phyloP scores from a whole-genome alignment of 1,140 invertebrate species.

The Euwallacea fornicatus region DNA sequence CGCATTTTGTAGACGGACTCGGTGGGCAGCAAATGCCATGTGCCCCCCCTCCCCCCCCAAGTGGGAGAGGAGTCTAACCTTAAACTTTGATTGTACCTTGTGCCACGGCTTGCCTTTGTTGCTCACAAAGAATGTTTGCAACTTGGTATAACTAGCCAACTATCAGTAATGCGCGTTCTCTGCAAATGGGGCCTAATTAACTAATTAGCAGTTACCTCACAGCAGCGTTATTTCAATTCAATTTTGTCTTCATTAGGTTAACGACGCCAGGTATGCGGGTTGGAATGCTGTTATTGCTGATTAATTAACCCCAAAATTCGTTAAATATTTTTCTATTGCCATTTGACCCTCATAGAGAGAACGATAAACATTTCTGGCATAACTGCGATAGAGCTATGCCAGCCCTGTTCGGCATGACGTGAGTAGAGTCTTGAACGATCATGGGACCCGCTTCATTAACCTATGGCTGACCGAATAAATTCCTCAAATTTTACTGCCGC shows the following conservation, averaged over 20 bases:
- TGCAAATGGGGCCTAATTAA: too few relatives aligned
- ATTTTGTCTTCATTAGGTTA: slow-evolving; percentile 12
- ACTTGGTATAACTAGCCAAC: too few relatives aligned
- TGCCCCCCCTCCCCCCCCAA: neutral
- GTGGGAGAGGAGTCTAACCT: neutral
- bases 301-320: neutral
- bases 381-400: slow-evolving; percentile 6
- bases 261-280: neutral
- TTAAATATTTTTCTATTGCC: too few relatives aligned
- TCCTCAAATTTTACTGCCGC: slow-evolving; percentile 13
- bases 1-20: neutral
- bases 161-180: too few relatives aligned
- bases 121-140: too few relatives aligned
- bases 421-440: slow-evolving; percentile 9
- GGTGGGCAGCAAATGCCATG: neutral
- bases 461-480: slow-evolving; percentile 19
- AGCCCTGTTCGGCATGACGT: neutral
- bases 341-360: too few relatives aligned
- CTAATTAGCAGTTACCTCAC: too few relatives aligned
- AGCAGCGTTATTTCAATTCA: neutral
- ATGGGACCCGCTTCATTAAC: slow-evolving; percentile 13
- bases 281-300: slow-evolving; percentile 4
- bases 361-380: slow-evolving; percentile 7
- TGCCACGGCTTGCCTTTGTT: too few relatives aligned
- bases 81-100: slow-evolving; percentile 15